Percentiles rank a stretch among this genome's conserved stretches.
Evolutionary conservation across 2,113 vertebrate species (phyloP).

Genomic region (Elgaria multicarinata): DNA sequence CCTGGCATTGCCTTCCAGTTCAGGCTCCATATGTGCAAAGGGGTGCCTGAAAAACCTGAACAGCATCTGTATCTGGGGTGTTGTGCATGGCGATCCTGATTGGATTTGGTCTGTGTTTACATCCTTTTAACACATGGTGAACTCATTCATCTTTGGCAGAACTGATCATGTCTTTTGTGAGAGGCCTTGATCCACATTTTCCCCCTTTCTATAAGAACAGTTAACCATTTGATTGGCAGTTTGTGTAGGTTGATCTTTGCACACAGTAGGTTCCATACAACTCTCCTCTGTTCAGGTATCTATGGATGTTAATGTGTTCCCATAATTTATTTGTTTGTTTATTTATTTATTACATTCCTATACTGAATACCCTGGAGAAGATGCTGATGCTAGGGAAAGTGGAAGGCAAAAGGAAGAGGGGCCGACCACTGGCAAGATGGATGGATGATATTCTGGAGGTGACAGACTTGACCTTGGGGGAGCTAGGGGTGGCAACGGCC

Average conservation of each 20-base stretch:
- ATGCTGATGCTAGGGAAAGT: too few relatives aligned
- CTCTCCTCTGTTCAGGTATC: background rate
- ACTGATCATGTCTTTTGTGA: background rate
- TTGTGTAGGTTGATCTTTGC: background rate
- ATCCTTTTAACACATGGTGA: background rate
- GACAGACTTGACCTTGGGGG: too few relatives aligned
- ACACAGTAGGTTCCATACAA: background rate
- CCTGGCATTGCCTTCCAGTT: background rate
- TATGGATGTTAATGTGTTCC: background rate
- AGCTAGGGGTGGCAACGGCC: too few relatives aligned
- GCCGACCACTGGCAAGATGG: too few relatives aligned
- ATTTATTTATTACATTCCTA: too few relatives aligned
- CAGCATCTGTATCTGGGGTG: too few relatives aligned
- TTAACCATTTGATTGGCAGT: background rate
- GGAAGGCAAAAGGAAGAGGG: too few relatives aligned
- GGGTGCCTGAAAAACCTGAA: background rate
- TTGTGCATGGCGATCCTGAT: background rate
- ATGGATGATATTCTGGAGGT: too few relatives aligned
- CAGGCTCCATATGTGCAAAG: background rate
- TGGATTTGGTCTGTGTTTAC: background rate
- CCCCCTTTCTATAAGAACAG: too few relatives aligned
- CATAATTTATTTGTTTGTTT: background rate
- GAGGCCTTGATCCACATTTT: background rate
- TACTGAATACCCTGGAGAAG: too few relatives aligned
- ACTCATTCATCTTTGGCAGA: background rate